Base-by-base conservation (phyloP, 2,113 vertebrate species). In the Melanerpes aurifrons region DNA sequence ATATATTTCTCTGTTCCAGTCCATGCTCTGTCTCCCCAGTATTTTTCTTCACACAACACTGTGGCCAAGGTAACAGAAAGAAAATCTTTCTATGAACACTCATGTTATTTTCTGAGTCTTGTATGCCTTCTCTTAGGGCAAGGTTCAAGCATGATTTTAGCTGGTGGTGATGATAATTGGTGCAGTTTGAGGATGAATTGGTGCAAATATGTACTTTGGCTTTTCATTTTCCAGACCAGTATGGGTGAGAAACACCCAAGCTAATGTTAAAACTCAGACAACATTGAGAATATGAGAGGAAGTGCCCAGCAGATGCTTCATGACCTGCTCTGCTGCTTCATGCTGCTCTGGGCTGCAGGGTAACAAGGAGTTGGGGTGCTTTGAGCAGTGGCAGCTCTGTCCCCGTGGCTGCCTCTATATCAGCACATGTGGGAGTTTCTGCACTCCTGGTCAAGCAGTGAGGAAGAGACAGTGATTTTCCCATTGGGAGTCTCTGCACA, bases 1-100 rank as follows among this genome's bases (percentile, higher is more conserved):
- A 77, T 77, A 61, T 53, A 90, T 91, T 95, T 93, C 61, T 86
- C 37, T 82, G 50, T 50, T 71, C 82, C 78, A 73, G 4, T 66
- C 32, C 35, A 59, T 10, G 2, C 20, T 69, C 32, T 4, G 3
- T 74, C n/a, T 90, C 59, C 63, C 20, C 32, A 64, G 31, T 62
- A 89, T 85, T 94, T 95, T 93, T 73, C 75, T 85, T 93, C 84
- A 76, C 76, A 83, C 69, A 69, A 93, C 74, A 77, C 72, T 12
- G 86, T 91, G 91, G 87, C 84, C 89, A 96, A 95, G 92, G 84
- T 64, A 96, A 96, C 91, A 85, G 71, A 94, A 82, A 24, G 82
- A 95, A 69, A 91, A 94, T 58, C 31, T 72, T 73, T 67, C 71
- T 74, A 3, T 28, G 31, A 87, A 63, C 5, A 4, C 37, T 31